Conservation (phyloP, 1,140 invertebrate genomes). For the Drosophila nasuta region DNA sequence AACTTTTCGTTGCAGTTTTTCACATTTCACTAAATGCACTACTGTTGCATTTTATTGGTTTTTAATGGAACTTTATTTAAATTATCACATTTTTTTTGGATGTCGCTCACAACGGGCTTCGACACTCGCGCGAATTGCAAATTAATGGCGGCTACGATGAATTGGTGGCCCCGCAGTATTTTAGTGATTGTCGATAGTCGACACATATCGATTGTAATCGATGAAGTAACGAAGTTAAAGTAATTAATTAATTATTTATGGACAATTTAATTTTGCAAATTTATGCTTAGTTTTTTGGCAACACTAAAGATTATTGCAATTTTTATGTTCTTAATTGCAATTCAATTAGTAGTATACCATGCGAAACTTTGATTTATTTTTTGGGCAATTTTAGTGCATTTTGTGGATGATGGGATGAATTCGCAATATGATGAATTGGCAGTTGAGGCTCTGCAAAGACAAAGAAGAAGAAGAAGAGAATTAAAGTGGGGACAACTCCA, state of each 20-base stretch:
- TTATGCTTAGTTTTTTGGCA: too few relatives aligned
- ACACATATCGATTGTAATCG: not conserved
- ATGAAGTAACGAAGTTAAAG: not conserved
- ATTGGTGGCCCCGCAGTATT: not conserved
- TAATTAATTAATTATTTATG: too few relatives aligned
- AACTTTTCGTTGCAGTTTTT: too few relatives aligned
- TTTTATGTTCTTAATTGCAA: not conserved
- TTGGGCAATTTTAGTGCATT: not conserved
- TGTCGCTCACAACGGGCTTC: too few relatives aligned
- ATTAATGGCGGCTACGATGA: not conserved
- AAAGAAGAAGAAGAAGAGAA: slow-evolving; percentile 46
- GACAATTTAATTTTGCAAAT: too few relatives aligned
- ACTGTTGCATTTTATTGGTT: too few relatives aligned
- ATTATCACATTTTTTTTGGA: too few relatives aligned
- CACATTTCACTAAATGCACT: too few relatives aligned
- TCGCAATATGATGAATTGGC: not conserved
- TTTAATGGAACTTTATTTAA: too few relatives aligned
- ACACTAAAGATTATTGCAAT: too few relatives aligned
- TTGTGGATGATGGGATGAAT: not conserved
- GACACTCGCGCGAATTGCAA: too few relatives aligned
- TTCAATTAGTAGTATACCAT: not conserved
- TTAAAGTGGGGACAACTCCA: slow-evolving; percentile 61
- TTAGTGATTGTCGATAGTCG: not conserved
- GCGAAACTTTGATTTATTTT: not conserved
- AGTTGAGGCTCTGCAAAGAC: slow-evolving; percentile 31